These are phyloP conservation scores for Burhinus bistriatus DNA, from an alignment of 2,113 vertebrate genomes.

Conservation along the genomic window DNA sequence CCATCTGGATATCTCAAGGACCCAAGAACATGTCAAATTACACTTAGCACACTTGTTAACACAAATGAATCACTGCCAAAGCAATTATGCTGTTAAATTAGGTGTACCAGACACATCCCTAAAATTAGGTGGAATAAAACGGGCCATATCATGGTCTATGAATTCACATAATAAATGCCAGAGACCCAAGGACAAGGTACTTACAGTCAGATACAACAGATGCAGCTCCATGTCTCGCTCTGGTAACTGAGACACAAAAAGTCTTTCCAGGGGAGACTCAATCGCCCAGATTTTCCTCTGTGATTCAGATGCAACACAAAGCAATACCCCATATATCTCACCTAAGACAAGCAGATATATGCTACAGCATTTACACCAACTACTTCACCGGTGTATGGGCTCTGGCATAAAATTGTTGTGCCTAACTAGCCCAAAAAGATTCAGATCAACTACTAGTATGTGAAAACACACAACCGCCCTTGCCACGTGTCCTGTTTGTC, in stretches of 20 bases:
- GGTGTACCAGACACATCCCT: background rate
- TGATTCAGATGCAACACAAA: background rate
- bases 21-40: background rate
- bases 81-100: background rate
- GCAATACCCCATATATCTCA: background rate
- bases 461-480: background rate
- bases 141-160: background rate
- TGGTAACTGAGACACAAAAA: background rate
- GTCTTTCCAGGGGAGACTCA: background rate
- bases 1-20: background rate
- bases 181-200: background rate
- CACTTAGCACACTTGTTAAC: background rate
- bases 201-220: background rate
- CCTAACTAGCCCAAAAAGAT: background rate
- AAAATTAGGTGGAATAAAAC: background rate
- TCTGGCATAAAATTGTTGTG: background rate
- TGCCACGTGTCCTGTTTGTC: background rate
- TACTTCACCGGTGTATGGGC: background rate
- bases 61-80: background rate
- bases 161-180: background rate
- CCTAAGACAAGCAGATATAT: background rate
- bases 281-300: background rate
- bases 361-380: background rate
- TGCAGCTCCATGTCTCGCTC: background rate
- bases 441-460: background rate